Conservation (phyloP, 2,113 vertebrate species). For the Odontophorus gujanensis region DNA sequence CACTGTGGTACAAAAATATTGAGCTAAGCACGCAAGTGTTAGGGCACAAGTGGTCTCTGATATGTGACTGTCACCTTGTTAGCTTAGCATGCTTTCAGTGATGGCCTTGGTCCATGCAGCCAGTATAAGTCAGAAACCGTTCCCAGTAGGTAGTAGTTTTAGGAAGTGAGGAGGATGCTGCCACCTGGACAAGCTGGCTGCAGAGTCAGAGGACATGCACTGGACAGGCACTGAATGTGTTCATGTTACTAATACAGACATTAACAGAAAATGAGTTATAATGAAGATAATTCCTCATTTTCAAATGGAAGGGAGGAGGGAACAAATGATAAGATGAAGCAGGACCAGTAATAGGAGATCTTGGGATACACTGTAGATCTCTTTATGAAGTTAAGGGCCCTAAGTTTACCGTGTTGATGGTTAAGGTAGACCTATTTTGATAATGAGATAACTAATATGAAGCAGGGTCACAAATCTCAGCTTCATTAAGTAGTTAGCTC, state of each 20-base stretch:
- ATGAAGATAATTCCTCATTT: background rate
- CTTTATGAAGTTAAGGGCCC: background rate
- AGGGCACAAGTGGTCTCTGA: background rate
- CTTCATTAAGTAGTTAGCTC: background rate
- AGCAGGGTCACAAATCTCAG: background rate
- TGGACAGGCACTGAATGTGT: background rate
- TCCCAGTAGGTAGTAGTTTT: background rate
- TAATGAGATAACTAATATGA: background rate
- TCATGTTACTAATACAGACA: background rate
- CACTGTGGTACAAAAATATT: background rate
- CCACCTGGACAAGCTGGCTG: background rate
- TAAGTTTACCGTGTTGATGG: background rate
- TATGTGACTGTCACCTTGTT: background rate
- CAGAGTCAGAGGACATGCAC: background rate
- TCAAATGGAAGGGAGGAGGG: background rate
- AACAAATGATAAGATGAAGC: background rate
- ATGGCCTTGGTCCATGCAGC: background rate
- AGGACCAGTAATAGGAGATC: background rate
- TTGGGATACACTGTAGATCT: background rate
- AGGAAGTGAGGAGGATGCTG: background rate
- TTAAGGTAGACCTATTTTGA: background rate
- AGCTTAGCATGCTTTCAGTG: background rate
- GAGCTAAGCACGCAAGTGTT: background rate
- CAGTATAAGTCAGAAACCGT: background rate
- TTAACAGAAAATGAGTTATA: background rate